Base-by-base conservation (phyloP, 2,888 invertebrate genomes). In the Erebia palarica region DNA sequence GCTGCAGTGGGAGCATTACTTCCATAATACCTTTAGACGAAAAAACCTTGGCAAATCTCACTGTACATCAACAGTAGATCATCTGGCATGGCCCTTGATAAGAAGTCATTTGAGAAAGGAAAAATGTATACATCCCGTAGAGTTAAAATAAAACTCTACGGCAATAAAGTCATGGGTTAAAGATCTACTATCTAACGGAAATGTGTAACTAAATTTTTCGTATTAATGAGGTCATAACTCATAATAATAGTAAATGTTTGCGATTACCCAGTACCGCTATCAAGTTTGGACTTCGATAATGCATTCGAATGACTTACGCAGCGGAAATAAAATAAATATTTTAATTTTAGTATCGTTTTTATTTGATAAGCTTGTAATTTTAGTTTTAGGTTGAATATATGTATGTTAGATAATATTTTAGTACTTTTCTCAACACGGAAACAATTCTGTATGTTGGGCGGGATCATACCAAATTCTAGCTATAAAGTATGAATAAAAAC, bases 151-250 rank as follows among this genome's bases (percentile, higher is more conserved):
- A 51, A 51, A 51, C 51, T 18, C 55, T 10, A 55, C 10, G 10
- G 27, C 11, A 60, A n/a, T 21, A 14, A 63, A 49, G 63, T 61
- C n/a, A 61, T 13, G 27, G 21, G n/a, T 65, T 16, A 65, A 65
- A 65, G 21, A 42, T 42, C 14, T 18, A 21, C 0, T 59, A 51
- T 59, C 59, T 27, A 59, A 49, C 36, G 11, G 36, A 53, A 49
- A 27, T 65, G 44, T 27, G 59, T 16, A 57, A 16, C 18, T 8
- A n/a, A 44, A 44, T 55, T 42, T 66, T 55, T 55, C 9, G 51
- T 36, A 55, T 36, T 64, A 65, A 55, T 36, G 65, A 65, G 65
- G n/a, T 65, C 53, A 27, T 51, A 21, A 51, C 51, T 27, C 63
- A 21, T 27, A 55, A 55, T 44, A 61, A 13, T 16, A 9, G 10